Evolutionary conservation across 2,888 invertebrate species (phyloP).

Genomic region (Plebejus melissa): DNA sequence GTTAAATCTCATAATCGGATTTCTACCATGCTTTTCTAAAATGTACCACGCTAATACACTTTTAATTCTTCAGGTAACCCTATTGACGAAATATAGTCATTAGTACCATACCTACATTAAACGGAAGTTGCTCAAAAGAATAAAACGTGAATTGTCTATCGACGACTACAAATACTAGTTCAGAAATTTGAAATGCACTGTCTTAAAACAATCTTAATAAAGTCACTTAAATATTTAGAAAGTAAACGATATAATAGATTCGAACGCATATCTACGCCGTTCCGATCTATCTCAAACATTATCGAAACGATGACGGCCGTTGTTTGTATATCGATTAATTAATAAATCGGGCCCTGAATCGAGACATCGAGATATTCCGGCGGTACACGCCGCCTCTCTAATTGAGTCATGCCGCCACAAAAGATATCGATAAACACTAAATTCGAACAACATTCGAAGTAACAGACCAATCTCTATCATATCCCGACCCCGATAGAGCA

Average conservation of each 20-base stretch:
- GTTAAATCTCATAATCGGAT: conserved; percentile 25
- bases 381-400: conserved; percentile 74
- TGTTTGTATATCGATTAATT: conserved; percentile 79
- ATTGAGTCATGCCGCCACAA: conserved; percentile 74
- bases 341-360: conserved; percentile 73
- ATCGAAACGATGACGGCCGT: conserved; percentile 69
- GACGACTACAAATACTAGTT: conserved; percentile 3
- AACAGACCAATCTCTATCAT: conserved; percentile 39
- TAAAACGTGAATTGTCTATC: neutral
- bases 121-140: neutral
- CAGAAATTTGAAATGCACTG: neutral
- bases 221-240: conserved; percentile 32
- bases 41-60: neutral
- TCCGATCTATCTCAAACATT: conserved; percentile 60
- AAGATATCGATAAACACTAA: conserved; percentile 54
- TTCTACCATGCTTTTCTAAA: neutral
- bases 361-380: conserved; percentile 63
- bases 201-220: conserved; percentile 29
- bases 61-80: neutral
- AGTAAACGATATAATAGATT: conserved; percentile 38
- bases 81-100: neutral
- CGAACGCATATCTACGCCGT: conserved; percentile 34
- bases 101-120: neutral
- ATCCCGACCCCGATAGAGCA: conserved; percentile 24
- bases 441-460: conserved; percentile 24